These are phyloP conservation scores for Cheilosia pagana DNA, from an alignment of 2,888 invertebrate species.

Conservation along the genomic window DNA sequence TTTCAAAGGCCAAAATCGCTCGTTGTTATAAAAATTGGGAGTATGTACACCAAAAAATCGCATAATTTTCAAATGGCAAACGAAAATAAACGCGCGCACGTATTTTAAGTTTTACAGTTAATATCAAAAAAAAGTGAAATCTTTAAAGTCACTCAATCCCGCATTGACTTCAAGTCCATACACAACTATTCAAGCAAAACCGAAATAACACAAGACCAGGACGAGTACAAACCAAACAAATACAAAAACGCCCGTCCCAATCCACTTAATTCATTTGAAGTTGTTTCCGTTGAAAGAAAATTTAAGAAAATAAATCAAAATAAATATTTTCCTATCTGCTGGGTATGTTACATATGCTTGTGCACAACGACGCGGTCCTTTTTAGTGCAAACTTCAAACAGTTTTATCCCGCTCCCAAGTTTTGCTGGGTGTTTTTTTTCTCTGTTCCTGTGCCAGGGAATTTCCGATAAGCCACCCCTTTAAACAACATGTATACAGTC, in stretches of 20 bases:
- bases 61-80: slow-evolving; percentile 2
- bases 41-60: too few species aligned
- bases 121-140: slow-evolving; percentile 9
- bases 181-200: slow-evolving; percentile 19
- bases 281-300: slow-evolving; percentile 52
- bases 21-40: too few species aligned
- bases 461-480: slow-evolving; percentile 67
- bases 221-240: slow-evolving; percentile 5
- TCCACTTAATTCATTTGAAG: slow-evolving; percentile 61
- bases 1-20: too few species aligned
- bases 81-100: slow-evolving; percentile 15
- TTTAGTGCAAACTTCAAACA: slow-evolving; percentile 41
- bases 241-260: slow-evolving; percentile 27
- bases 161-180: slow-evolving; percentile 11
- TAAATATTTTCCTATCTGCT: slow-evolving; percentile 61
- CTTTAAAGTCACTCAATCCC: slow-evolving; percentile 30
- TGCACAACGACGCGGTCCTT: neutral
- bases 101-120: slow-evolving; percentile 12
- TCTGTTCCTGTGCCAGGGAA: slow-evolving; percentile 30
- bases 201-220: slow-evolving; percentile 35
- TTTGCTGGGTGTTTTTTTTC: neutral
- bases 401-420: slow-evolving; percentile 28
- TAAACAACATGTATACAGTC: slow-evolving; percentile 28
- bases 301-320: slow-evolving; percentile 70
- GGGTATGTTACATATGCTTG: slow-evolving; percentile 57